A percentile compares a stretch with the other conserved stretches of the same genome.
Conservation (phyloP, 2,797 vertebrate genomes). For the Sparidentex hasta region DNA sequence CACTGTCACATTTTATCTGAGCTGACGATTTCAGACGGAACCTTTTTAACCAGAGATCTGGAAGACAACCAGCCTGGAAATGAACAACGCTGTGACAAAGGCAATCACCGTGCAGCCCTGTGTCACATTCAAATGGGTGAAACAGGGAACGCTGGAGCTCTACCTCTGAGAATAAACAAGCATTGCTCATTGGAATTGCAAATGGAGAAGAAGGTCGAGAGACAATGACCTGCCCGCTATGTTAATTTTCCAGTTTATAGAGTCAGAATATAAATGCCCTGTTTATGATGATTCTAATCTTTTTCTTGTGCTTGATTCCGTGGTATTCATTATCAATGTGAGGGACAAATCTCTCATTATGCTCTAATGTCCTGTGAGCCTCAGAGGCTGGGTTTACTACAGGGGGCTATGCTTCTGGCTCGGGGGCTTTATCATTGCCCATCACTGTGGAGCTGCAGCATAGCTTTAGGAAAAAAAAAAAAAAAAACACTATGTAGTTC, state of each 20-base stretch:
- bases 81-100: conserved; percentile 65
- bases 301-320: conserved; percentile 68
- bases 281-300: conserved; percentile 83
- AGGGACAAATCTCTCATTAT: conserved; percentile 69
- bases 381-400: conserved; percentile 45
- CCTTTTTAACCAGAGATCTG: conserved; percentile 32
- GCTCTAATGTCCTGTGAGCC: conserved; percentile 44
- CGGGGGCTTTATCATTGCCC: conserved; percentile 36
- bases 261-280: conserved; percentile 84
- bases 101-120: conserved; percentile 41
- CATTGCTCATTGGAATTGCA: conserved; percentile 85
- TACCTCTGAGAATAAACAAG: conserved; percentile 75
- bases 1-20: conserved; percentile 6
- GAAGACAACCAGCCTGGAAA: conserved; percentile 36
- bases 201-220: conserved; percentile 81
- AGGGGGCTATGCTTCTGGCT: conserved; percentile 46
- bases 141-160: conserved; percentile 58
- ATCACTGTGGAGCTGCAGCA: conserved; percentile 15
- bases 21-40: conserved; percentile 23
- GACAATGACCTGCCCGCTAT: conserved; percentile 79
- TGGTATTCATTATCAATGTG: conserved; percentile 66
- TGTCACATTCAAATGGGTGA: conserved; percentile 66
- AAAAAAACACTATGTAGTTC: background rate
- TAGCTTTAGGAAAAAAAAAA: conserved; percentile 8
- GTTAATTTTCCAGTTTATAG: conserved; percentile 81